A percentile compares a stretch with the other conserved stretches of the same genome.
Evolutionary conservation across 2,797 vertebrate species (phyloP).

Genomic region (Myripristis murdjan): DNA sequence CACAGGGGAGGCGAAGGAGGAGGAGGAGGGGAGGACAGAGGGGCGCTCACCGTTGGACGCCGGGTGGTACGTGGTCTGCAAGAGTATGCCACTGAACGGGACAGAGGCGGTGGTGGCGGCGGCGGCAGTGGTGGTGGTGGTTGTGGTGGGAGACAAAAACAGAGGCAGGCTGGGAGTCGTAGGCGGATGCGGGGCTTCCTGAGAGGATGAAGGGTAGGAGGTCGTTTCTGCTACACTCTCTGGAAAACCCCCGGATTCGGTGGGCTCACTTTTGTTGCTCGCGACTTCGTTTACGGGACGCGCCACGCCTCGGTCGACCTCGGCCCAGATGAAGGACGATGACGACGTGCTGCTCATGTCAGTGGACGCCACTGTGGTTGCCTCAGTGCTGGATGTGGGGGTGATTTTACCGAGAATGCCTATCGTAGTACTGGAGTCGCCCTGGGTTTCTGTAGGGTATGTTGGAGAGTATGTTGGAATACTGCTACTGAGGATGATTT

Average conservation of each 20-base stretch:
- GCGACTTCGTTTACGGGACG: conserved; percentile 48
- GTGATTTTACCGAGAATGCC: conserved; percentile 1
- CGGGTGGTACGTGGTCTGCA: conserved; percentile 90
- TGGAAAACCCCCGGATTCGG: conserved; percentile 61
- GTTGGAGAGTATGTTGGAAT: neutral
- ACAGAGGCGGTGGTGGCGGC: conserved; percentile 79
- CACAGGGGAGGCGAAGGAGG: conserved; percentile 88
- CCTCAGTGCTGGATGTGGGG: conserved; percentile 17
- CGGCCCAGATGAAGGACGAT: conserved; percentile 39
- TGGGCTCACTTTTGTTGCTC: conserved; percentile 58
- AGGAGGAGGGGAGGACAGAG: conserved; percentile 52
- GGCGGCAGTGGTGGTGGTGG: too few species aligned
- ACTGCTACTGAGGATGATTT: conserved; percentile 4
- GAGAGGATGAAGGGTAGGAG: conserved; percentile 78
- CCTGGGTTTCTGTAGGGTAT: conserved; percentile 23
- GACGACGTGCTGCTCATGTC: conserved; percentile 65
- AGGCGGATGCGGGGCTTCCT: conserved; percentile 82
- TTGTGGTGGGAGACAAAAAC: conserved; percentile 48
- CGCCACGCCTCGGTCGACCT: conserved; percentile 37
- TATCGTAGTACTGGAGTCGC: too few species aligned
- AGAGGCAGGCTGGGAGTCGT: conserved; percentile 80
- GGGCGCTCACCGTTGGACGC: conserved; percentile 94
- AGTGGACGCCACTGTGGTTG: neutral
- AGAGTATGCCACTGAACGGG: conserved; percentile 82
- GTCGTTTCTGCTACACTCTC: conserved; percentile 74